Evolutionary conservation across 2,888 invertebrate species (phyloP).

Genomic region (Erannis defoliaria): DNA sequence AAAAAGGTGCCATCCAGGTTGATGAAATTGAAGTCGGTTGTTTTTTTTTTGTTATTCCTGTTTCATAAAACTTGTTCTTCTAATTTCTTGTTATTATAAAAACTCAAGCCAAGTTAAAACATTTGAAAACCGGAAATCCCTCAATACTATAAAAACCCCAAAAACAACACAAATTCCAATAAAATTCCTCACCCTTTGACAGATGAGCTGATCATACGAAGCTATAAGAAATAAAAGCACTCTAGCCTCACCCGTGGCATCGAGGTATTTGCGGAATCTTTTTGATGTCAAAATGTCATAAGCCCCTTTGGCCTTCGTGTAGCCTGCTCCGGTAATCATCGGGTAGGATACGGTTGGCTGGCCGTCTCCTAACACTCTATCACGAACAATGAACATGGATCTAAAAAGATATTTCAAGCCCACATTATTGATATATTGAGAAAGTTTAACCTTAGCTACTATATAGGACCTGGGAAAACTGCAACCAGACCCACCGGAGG

Average conservation of each 20-base stretch:
- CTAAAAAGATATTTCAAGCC: too few relatives aligned
- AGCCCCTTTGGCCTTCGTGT: slow-evolving; percentile 1
- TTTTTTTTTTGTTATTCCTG: too few relatives aligned
- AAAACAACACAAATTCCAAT: neutral
- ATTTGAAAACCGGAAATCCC: too few relatives aligned
- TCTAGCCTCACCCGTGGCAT: slow-evolving; percentile 5
- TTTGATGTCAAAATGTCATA: slow-evolving; percentile 32
- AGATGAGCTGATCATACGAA: slow-evolving; percentile 2
- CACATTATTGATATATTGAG: neutral
- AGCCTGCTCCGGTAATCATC: slow-evolving; percentile 16
- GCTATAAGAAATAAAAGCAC: neutral
- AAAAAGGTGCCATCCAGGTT: too few relatives aligned
- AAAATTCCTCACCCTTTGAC: slow-evolving; percentile 11
- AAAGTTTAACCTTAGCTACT: too few relatives aligned
- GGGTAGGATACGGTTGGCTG: slow-evolving; percentile 11
- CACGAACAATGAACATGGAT: too few relatives aligned
- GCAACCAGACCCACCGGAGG: too few relatives aligned
- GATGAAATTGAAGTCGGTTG: too few relatives aligned
- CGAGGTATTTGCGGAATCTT: slow-evolving; percentile 18
- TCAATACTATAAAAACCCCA: neutral
- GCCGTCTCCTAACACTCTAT: neutral
- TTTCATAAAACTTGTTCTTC: too few relatives aligned
- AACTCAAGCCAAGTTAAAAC: too few relatives aligned
- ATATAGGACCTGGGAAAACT: too few relatives aligned
- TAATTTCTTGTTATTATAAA: too few relatives aligned